Evolutionary conservation across 1,140 invertebrate species (phyloP).

Genomic region (Magallana angulata): DNA sequence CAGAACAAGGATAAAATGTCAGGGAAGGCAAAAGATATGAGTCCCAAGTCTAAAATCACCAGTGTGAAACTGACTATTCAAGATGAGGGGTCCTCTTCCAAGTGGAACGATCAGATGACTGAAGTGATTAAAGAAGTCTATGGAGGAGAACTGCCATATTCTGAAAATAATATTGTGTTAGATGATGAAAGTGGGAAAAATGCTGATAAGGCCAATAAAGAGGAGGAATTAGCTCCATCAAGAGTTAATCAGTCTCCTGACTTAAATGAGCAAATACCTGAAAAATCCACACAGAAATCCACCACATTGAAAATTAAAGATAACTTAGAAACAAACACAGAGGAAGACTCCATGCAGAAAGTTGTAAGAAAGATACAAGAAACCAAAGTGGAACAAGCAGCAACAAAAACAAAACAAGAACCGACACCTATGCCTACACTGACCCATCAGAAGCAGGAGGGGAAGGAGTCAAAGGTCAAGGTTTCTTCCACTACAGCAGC

Average conservation of each 20-base stretch:
- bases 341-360: background rate
- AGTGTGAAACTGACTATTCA: slow-evolving; percentile 8
- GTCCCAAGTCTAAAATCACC: background rate
- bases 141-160: slow-evolving; percentile 51
- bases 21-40: background rate
- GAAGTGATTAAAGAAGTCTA: slow-evolving; percentile 53
- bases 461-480: background rate
- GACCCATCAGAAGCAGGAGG: background rate
- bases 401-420: background rate
- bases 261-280: background rate
- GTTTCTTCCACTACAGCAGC: slow-evolving; percentile 19
- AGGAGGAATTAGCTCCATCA: background rate
- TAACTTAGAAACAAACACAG: background rate
- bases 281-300: background rate
- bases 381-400: background rate
- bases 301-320: slow-evolving; percentile 46
- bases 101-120: slow-evolving; percentile 27
- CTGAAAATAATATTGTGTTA: background rate
- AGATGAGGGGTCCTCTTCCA: background rate
- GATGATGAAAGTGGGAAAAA: background rate
- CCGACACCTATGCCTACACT: too few relatives aligned
- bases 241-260: background rate
- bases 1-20: background rate
- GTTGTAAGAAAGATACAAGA: background rate
- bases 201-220: background rate